These are phyloP conservation scores for Drosophila cardini DNA, from an alignment of 1,140 invertebrate genomes.

Conservation along the genomic window DNA sequence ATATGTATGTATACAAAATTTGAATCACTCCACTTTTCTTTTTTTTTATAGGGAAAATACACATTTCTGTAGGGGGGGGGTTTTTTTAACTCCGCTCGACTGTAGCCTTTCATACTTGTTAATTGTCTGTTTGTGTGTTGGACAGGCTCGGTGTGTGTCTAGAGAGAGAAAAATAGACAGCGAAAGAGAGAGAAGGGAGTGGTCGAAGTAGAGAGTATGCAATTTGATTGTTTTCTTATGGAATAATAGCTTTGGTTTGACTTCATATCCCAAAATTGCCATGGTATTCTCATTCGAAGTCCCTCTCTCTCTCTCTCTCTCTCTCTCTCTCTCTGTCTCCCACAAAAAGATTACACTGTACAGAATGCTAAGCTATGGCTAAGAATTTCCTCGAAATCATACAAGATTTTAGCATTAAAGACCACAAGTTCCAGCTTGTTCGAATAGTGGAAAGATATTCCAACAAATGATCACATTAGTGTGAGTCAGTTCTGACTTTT, in stretches of 20 bases:
- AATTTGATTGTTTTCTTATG: slow-evolving; percentile 61
- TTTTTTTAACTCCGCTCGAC: too few relatives aligned
- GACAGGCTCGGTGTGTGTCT: slow-evolving; percentile 23
- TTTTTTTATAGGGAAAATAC: too few relatives aligned
- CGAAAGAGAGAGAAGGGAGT: neutral
- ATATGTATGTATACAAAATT: too few relatives aligned
- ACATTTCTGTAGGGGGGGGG: too few relatives aligned
- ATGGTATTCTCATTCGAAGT: slow-evolving; percentile 13
- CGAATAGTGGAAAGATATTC: neutral
- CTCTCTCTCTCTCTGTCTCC: too few relatives aligned
- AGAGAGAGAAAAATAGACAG: neutral
- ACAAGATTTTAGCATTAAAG: too few relatives aligned
- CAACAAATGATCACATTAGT: slow-evolving; percentile 21
- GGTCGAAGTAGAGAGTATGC: slow-evolving; percentile 11
- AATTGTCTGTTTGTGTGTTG: slow-evolving; percentile 66
- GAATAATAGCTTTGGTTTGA: slow-evolving; percentile 45
- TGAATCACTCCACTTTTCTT: too few relatives aligned
- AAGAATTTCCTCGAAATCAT: neutral
- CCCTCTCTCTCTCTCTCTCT: too few relatives aligned
- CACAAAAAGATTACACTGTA: neutral
- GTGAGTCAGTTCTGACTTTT: slow-evolving; percentile 19
- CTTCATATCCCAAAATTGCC: slow-evolving; percentile 31
- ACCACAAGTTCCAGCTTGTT: neutral
- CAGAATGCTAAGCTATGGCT: neutral
- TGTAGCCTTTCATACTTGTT: too few relatives aligned